phyloP scores from a whole-genome alignment of 2,113 vertebrate genomes.

The Grallaria varia region DNA sequence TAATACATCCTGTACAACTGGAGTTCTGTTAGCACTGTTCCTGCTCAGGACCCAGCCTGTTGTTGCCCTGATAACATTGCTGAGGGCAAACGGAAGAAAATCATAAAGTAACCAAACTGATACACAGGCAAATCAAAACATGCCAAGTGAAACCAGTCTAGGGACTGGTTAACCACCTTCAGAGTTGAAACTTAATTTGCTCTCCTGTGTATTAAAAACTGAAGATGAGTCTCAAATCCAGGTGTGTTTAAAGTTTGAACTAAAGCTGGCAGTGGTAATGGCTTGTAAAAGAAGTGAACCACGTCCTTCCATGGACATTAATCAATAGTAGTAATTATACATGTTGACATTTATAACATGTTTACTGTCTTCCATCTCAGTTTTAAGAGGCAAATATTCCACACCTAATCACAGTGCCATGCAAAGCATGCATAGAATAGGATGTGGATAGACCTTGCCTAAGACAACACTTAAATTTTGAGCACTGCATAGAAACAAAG shows the following conservation, averaged over 20 bases:
- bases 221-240: neutral
- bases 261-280: neutral
- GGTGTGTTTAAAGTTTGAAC: neutral
- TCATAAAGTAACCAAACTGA: neutral
- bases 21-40: neutral
- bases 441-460: neutral
- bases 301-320: neutral
- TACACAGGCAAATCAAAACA: neutral
- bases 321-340: neutral
- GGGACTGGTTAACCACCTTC: neutral
- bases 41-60: neutral
- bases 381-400: neutral
- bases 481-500: neutral
- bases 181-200: neutral
- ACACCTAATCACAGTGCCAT: fast-evolving
- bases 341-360: neutral
- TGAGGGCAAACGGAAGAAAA: neutral
- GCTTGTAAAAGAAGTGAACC: neutral
- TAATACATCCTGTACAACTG: neutral
- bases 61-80: neutral
- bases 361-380: neutral
- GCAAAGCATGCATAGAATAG: neutral
- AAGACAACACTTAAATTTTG: neutral
- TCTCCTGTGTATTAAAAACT: neutral
- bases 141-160: neutral